Percentiles rank a stretch among this genome's conserved stretches.
Evolutionary conservation across 2,113 vertebrate species (phyloP).

Genomic region (Maccullochella peelii): DNA sequence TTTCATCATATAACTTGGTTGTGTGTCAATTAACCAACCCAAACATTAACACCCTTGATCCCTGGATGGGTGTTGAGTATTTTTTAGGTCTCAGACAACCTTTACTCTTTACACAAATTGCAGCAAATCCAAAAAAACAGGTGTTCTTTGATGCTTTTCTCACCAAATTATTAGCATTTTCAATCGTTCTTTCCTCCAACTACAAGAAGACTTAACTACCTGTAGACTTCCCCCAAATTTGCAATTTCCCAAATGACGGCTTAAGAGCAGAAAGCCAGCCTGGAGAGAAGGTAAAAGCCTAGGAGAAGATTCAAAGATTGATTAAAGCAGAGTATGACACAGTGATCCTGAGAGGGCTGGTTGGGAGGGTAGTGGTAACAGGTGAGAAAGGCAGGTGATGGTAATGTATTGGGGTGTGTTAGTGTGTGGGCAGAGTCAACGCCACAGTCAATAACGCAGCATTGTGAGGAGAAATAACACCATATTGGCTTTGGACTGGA

Average conservation of each 20-base stretch:
- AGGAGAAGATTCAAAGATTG: slow-evolving; percentile 83
- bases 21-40: slow-evolving; percentile 47
- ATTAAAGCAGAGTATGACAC: slow-evolving; percentile 82
- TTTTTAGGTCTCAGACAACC: slow-evolving; percentile 31
- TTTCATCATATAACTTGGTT: slow-evolving; percentile 8
- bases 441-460: too few relatives aligned
- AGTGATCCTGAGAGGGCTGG: slow-evolving; percentile 71
- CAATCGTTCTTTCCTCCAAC: not conserved
- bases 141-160: slow-evolving; percentile 25
- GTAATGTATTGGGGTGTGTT: slow-evolving; percentile 29
- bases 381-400: slow-evolving; percentile 57
- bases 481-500: not conserved
- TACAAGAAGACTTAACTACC: slow-evolving; percentile 23
- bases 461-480: not conserved
- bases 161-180: slow-evolving; percentile 7
- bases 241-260: slow-evolving; percentile 53
- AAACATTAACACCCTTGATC: slow-evolving; percentile 25
- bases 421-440: slow-evolving; percentile 15
- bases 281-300: slow-evolving; percentile 79
- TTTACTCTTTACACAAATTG: slow-evolving; percentile 38
- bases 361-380: slow-evolving; percentile 84
- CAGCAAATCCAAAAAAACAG: slow-evolving; percentile 11
- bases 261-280: slow-evolving; percentile 64
- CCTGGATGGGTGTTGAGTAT: slow-evolving; percentile 17
- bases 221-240: slow-evolving; percentile 39